Conservation (phyloP, 2,113 vertebrate species). For the Alaudala cheleensis region DNA sequence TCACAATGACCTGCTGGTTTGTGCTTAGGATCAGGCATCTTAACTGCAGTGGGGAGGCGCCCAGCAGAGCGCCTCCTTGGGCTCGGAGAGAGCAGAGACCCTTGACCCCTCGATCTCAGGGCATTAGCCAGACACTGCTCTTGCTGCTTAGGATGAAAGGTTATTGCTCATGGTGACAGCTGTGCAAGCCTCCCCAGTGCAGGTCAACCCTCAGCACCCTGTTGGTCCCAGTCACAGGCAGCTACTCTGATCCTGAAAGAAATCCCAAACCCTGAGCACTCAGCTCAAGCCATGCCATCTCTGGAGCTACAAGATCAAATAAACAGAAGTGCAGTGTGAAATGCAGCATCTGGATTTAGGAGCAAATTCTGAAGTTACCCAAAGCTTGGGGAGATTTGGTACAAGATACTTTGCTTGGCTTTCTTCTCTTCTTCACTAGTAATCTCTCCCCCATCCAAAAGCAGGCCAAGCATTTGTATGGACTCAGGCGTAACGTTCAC, state of each 20-base stretch:
- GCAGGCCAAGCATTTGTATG: neutral
- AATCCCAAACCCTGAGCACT: neutral
- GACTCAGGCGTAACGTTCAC: neutral
- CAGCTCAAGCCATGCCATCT: neutral
- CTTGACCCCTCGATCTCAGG: neutral
- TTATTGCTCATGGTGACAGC: accelerated
- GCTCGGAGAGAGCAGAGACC: neutral
- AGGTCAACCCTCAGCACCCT: accelerated
- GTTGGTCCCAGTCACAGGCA: neutral
- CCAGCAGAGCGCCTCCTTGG: accelerated
- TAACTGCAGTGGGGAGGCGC: neutral
- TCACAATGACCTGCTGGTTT: neutral
- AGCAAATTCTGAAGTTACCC: neutral
- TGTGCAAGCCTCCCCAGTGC: accelerated
- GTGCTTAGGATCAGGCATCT: neutral
- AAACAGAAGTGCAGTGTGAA: neutral
- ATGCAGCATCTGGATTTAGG: neutral
- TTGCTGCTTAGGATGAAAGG: neutral
- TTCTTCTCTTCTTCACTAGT: neutral
- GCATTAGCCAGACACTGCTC: neutral
- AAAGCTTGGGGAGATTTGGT: neutral
- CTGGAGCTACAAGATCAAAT: neutral
- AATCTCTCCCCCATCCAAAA: neutral
- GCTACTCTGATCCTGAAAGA: neutral
- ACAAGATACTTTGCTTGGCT: neutral